Conservation (phyloP, 2,888 invertebrate species). For the Rhamphomyia laevipes region DNA sequence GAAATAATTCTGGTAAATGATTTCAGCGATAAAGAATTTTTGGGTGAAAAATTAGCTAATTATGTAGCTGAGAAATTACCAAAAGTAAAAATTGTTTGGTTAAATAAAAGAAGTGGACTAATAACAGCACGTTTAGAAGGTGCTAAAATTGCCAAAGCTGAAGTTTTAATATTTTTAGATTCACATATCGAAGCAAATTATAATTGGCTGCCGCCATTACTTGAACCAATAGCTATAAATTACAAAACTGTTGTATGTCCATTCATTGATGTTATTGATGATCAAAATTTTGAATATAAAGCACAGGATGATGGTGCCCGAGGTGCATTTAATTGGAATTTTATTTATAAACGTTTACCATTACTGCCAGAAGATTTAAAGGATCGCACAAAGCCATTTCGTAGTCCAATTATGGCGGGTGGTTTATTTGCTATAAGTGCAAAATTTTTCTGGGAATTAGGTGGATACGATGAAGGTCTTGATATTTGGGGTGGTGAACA, state of each 20-base stretch:
- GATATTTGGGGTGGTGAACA: constrained; percentile 99
- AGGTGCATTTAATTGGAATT: constrained; percentile 95
- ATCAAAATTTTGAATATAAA: constrained; percentile 82
- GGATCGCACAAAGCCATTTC: constrained; percentile 32
- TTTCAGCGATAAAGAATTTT: constrained; percentile 56
- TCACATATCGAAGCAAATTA: constrained; percentile 86
- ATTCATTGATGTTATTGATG: constrained; percentile 91
- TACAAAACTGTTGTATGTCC: constrained; percentile 86
- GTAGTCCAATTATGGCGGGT: constrained; percentile 96
- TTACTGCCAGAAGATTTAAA: constrained; percentile 38
- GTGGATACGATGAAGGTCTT: constrained; percentile 84
- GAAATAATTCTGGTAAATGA: constrained; percentile 85
- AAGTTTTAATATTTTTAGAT: constrained; percentile 79
- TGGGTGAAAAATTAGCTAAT: constrained; percentile 60
- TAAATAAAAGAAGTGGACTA: constrained; percentile 65
- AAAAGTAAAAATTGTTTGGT: constrained; percentile 66
- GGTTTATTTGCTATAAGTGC: constrained; percentile 89
- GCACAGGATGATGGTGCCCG: constrained; percentile 90
- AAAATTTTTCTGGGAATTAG: constrained; percentile 92
- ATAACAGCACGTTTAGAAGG: constrained; percentile 82
- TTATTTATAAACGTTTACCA: constrained; percentile 88
- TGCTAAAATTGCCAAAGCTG: constrained; percentile 62
- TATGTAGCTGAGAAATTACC: constrained; percentile 57
- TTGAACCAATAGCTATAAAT: constrained; percentile 81
- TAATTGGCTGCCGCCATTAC: constrained; percentile 84